Base-by-base conservation (phyloP, 2,113 vertebrate species). In the Brachypteracias leptosomus region DNA sequence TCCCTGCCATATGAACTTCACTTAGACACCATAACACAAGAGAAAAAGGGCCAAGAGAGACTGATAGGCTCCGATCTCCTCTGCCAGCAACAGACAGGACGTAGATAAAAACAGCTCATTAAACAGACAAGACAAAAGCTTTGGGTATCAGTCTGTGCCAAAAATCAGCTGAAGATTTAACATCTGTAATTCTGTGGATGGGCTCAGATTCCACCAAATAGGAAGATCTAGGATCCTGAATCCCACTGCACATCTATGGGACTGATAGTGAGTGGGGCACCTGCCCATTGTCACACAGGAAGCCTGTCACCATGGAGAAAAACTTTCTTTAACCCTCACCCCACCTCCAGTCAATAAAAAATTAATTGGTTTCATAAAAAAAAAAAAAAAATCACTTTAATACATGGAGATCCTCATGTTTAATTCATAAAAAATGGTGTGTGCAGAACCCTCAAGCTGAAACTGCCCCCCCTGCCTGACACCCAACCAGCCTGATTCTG, bases 391-490 rank as follows among this genome's bases (percentile, higher is more conserved):
- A 24, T 75, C 51, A 66, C 57, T 86, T 85, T 28, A 91, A n/a
- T 81, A 91, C 10, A 68, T 42, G 80, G 86, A 96, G 59, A 87
- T 40, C 29, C 46, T 95, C 35, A 71, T 36, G 54, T 80, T 92
- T 82, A 89, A 92, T 94, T 95, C 73, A 76, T 81, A 78, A 91
- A 80, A 67, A 83, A 84, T 21, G 10, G 28, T 44, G 54, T 61
- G 21, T 57, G 67, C 20, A 92, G 91, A 86, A 94, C 42, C 52
- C 47, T 31, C 38, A 90, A 90, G 59, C 70, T 95, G 89, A 89
- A 97, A 95, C 88, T 40, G 91, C 75, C 84, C 33, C 19, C 83
- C 19, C 21, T 70, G 67, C 25, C 55, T 84, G 85, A 93, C 88
- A 94, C 52, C 73, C 93, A 85, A 42, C 13, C 55, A 76, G 54